Evolutionary conservation across 2,888 invertebrate species (phyloP), one percentile per base, ranked within the genome.

Genomic region (Ceratothoa steindachneri): DNA sequence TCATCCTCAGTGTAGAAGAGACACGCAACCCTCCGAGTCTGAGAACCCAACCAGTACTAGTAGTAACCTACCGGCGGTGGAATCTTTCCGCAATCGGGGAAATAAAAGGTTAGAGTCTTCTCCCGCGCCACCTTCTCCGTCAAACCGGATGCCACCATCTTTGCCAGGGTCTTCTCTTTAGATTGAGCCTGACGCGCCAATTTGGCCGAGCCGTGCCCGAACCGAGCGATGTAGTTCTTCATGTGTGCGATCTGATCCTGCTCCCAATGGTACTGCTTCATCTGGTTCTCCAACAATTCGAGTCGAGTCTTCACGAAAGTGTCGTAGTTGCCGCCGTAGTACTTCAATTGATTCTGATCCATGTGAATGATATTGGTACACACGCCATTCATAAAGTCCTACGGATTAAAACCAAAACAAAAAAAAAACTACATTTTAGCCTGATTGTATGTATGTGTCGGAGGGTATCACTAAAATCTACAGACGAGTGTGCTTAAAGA

Each of bases 231-330:
- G 85, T 99, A 99, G 85, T 98, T 97, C 90, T 99, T 99, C 98
- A 99, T 99, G 83, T 99, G 95, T 77, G 95, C 89, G 80, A 99
- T 98, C 86, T 99, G 98, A 85, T 97, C 96, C 85, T 99, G 99
- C 85, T 99, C 98, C 99, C 99, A 99, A 83, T 97, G 95, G 86
- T 97, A 99, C 83, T 95, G 95, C 85, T 99, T 99, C 89, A 92
- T 93, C 86, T 99, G 99, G 85, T 99, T 99, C 85, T 99, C 99
- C 80, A 97, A 87, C 82, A 97, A 86, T 84, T 99, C 99, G 88
- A 92, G 88, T 79, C 97, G 88, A 1, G 98, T 99, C 81, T 93
- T 91, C 7, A 95, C 89, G 84, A 98, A 99, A 0, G 94, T 92
- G 85, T 99, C 99, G 84, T 98, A 99, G 87, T 98, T 98, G 82